These are phyloP conservation scores for Leptopilina syphax DNA, from an alignment of 2,888 invertebrate genomes.

Conservation along the genomic window DNA sequence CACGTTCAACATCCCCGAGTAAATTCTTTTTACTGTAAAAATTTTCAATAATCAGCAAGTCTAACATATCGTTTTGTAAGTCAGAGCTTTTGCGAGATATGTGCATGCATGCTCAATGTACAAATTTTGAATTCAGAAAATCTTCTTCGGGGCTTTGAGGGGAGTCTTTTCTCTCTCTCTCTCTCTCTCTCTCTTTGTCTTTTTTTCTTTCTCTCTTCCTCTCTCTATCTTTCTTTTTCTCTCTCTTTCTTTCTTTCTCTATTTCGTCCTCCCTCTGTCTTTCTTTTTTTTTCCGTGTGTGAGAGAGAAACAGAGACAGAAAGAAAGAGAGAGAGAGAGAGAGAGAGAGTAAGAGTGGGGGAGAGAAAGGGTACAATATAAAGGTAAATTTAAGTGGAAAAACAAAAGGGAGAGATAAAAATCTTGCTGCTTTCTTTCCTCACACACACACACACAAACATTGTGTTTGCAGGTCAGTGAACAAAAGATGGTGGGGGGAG, in stretches of 20 bases:
- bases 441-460: background rate
- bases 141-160: background rate
- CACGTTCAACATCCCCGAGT: background rate
- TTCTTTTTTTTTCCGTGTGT: too few species aligned
- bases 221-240: too few species aligned
- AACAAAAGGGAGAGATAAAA: slow-evolving; percentile 25
- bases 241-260: too few species aligned
- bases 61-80: slow-evolving; percentile 11
- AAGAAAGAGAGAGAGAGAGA: too few species aligned
- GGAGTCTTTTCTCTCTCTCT: too few species aligned
- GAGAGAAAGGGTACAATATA: too few species aligned
- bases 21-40: slow-evolving; percentile 19
- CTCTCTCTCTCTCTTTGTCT: too few species aligned
- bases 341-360: too few species aligned
- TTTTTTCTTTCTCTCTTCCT: too few species aligned
- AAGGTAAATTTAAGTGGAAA: background rate
- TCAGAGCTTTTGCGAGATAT: background rate
- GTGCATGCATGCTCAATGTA: background rate
- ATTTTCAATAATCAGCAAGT: slow-evolving; percentile 26
- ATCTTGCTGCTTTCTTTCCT: slow-evolving; percentile 19
- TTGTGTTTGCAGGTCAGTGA: slow-evolving; percentile 38
- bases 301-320: too few species aligned
- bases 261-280: too few species aligned
- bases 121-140: slow-evolving; percentile 34
- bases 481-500: slow-evolving; percentile 16